These are phyloP conservation scores for Diaphora mendica DNA, from an alignment of 2,888 invertebrate genomes.

Conservation along the genomic window DNA sequence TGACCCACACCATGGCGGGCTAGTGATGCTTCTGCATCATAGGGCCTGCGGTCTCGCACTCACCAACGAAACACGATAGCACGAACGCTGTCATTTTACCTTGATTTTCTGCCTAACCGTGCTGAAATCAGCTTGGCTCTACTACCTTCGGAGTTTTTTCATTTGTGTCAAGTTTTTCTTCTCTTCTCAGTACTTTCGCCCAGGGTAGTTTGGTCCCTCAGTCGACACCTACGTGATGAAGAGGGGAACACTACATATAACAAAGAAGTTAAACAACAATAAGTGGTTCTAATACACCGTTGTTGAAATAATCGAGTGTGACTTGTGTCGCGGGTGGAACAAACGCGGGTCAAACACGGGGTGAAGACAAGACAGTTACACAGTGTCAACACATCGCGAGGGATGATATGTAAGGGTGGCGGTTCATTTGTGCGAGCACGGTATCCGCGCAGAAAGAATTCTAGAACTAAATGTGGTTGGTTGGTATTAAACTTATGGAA, in stretches of 20 bases:
- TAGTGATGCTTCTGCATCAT: too few species aligned
- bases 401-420: conserved; percentile 21
- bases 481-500: not conserved
- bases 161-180: too few species aligned
- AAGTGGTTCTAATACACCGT: conserved; percentile 40
- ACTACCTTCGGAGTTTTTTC: too few species aligned
- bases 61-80: too few species aligned
- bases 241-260: not conserved
- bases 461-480: not conserved
- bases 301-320: conserved; percentile 47
- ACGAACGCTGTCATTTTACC: too few species aligned
- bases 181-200: too few species aligned
- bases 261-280: conserved; percentile 31
- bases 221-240: too few species aligned
- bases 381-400: conserved; percentile 50
- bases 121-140: too few species aligned
- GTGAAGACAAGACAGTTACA: conserved; percentile 45
- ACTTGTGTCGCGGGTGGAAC: conserved; percentile 28
- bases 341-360: conserved; percentile 47
- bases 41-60: too few species aligned
- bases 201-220: too few species aligned
- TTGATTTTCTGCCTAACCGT: too few species aligned
- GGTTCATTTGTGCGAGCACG: conserved; percentile 12
- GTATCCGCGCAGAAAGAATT: not conserved
- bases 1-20: too few species aligned